Conservation (phyloP, 2,797 vertebrate species). For the Myiothlypis coronata region DNA sequence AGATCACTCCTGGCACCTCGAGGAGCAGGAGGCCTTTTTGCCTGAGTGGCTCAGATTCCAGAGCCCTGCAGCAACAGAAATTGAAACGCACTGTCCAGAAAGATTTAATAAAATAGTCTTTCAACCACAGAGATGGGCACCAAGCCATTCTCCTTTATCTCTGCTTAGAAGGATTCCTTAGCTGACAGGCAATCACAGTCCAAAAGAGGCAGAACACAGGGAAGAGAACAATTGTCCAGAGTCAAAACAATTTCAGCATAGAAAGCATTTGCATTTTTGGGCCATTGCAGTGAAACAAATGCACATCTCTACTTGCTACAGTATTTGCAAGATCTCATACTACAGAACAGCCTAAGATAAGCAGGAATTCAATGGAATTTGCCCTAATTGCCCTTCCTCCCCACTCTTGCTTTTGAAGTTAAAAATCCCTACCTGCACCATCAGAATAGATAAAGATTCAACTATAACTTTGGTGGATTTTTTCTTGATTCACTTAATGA, state of each 20-base stretch:
- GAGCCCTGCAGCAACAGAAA: not conserved
- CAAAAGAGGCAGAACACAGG: not conserved
- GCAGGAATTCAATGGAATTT: not conserved
- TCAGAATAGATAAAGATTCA: not conserved
- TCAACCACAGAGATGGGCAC: not conserved
- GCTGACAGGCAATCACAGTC: not conserved
- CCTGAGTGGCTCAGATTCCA: not conserved
- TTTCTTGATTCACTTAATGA: not conserved
- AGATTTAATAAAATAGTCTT: not conserved
- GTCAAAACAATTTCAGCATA: not conserved
- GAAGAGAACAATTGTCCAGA: not conserved
- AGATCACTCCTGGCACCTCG: not conserved
- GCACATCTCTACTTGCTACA: not conserved
- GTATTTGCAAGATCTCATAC: not conserved
- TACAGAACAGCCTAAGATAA: not conserved
- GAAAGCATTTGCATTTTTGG: not conserved
- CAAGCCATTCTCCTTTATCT: not conserved
- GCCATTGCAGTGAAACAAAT: not conserved
- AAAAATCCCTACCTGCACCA: not conserved
- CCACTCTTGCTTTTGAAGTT: not conserved
- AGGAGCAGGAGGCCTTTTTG: not conserved
- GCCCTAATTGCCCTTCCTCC: not conserved
- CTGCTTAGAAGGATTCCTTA: not conserved
- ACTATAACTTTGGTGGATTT: not conserved
- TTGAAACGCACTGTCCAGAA: not conserved